Evolutionary conservation across 2,888 invertebrate genomes (phyloP), one percentile per base, ranked within the genome.

Genomic region (Anthophora plumipes): DNA sequence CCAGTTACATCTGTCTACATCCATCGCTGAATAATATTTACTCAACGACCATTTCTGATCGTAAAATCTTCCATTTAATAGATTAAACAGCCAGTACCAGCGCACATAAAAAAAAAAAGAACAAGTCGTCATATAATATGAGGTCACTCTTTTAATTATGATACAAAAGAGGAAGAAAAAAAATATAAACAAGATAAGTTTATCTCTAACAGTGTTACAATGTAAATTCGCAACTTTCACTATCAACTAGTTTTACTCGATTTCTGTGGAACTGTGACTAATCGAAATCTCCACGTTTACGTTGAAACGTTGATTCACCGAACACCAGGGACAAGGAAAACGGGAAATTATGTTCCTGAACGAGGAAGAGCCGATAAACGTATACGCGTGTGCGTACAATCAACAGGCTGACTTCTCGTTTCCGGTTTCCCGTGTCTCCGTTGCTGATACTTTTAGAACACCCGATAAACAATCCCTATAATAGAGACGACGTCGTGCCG

Each of bases 401-500:
- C 83, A 55, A 11, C 20, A n/a, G 46, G 31, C 52, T 14, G 60
- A 31, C 50, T 43, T n/a, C 48, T 8, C 22, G 69, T 46, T 76
- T 85, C 83, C 78, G 75, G 79, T 60, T 75, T 82, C 78, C 64
- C 72, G 63, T 78, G 78, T 77, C 78, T 83, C 70, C 64, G 64
- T 41, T 31, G 39, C 61, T 50, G 79, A 66, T 86, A 84, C 80
- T 89, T 86, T 89, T 81, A 82, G 83, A 84, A 87, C 86, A 85
- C 68, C 77, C 87, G 83, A 86, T 89, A 87, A 88, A 86, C 71
- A 74, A 73, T 82, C 63, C 57, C 69, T 39, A 77, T 87, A 85
- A 89, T 86, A 85, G 72, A 83, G 48, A 55, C 69, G 77, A 66
- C 78, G 77, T 72, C 66, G 71, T 57, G 75, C 81, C 71, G 77